A percentile compares a stretch with the other conserved stretches of the same genome.
Conservation (phyloP, 2,888 invertebrate species). For the Podotricha telesiphe region DNA sequence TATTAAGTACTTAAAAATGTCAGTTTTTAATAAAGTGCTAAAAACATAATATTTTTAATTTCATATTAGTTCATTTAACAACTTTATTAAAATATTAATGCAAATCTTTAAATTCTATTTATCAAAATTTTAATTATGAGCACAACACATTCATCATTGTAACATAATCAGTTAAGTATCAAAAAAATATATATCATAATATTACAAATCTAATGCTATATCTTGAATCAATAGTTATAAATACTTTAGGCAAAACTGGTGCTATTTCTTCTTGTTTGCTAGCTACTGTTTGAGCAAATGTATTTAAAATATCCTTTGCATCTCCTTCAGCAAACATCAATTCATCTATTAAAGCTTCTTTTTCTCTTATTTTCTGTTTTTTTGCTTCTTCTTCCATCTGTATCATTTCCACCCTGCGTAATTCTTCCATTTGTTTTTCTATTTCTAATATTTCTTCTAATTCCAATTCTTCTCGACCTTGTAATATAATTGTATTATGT, state of each 20-base stretch:
- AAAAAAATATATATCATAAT: too few relatives aligned
- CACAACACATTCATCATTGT: too few relatives aligned
- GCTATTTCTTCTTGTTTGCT: constrained; percentile 84
- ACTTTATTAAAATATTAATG: too few relatives aligned
- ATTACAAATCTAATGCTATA: too few relatives aligned
- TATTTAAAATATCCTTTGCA: constrained; percentile 93
- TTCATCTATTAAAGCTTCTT: constrained; percentile 97
- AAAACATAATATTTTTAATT: too few relatives aligned
- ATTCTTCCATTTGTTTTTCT: constrained; percentile 90
- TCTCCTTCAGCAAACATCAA: constrained; percentile 96
- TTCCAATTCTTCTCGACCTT: constrained; percentile 91
- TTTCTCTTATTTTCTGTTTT: constrained; percentile 92
- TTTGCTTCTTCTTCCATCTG: constrained; percentile 88
- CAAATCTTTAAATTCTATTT: too few relatives aligned
- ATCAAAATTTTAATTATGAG: too few relatives aligned
- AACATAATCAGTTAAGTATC: too few relatives aligned
- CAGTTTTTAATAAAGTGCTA: too few relatives aligned
- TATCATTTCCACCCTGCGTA: constrained; percentile 87
- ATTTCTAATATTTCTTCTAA: constrained; percentile 92
- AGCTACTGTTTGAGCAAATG: constrained; percentile 89
- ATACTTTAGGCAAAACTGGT: constrained; percentile 74
- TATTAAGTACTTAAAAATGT: too few relatives aligned
- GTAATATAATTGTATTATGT: constrained; percentile 36
- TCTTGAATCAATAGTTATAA: not conserved
- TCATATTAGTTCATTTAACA: too few relatives aligned